Percentiles rank a stretch among this genome's conserved stretches.
These are phyloP conservation scores for Sarcophilus harrisii DNA, from an alignment of 2,797 vertebrate genomes.

Conservation along the genomic window DNA sequence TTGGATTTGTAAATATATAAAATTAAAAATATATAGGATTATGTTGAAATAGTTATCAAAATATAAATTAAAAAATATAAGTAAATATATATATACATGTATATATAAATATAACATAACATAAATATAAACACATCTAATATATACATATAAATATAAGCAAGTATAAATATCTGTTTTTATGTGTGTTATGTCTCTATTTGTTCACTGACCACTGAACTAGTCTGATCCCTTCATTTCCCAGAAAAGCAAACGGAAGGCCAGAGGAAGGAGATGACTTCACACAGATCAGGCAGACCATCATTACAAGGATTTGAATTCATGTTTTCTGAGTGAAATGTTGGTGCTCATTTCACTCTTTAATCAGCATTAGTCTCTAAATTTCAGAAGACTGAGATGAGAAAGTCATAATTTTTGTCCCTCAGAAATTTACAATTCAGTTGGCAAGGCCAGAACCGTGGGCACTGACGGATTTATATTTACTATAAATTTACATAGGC, in stretches of 20 bases:
- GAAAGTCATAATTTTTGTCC: not conserved
- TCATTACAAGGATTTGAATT: not conserved
- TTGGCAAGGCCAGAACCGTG: not conserved
- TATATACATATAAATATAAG: not conserved
- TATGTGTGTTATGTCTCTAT: not conserved
- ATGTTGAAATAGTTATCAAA: not conserved
- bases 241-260: not conserved
- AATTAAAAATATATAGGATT: not conserved
- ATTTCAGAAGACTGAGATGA: not conserved
- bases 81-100: too few relatives aligned
- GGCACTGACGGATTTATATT: too few relatives aligned
- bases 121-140: not conserved
- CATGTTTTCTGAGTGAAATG: not conserved
- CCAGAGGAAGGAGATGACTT: not conserved
- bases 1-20: not conserved
- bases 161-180: not conserved
- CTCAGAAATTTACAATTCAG: not conserved
- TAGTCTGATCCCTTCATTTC: not conserved
- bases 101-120: too few relatives aligned
- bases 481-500: not conserved
- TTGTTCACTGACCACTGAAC: not conserved
- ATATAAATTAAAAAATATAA: not conserved
- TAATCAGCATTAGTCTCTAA: not conserved
- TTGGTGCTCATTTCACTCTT: not conserved
- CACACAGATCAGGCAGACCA: not conserved